Evolutionary conservation across 2,113 vertebrate species (phyloP), one percentile per base, ranked within the genome.

Genomic region (Paradisaea rubra): DNA sequence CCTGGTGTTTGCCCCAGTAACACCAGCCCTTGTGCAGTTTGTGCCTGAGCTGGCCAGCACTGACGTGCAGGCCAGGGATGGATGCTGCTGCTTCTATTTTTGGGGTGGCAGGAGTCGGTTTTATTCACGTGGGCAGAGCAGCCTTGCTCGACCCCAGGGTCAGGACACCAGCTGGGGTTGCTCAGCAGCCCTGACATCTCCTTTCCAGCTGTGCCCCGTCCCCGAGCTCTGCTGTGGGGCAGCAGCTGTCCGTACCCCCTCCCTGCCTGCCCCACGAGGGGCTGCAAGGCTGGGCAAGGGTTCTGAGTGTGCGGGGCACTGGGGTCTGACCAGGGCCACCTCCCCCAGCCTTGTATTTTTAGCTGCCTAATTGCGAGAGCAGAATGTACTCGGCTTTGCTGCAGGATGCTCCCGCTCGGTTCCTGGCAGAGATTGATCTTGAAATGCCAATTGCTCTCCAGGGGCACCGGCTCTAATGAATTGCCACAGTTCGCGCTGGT

Each of bases 381-480:
- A 94, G 96, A 95, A 95, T 92, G 93, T 96, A 53, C 88, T 83
- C 63, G 1, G 77, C 76, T 87, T 89, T 96, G 89, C 95, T 91
- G 91, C 92, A 97, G 91, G 95, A 94, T 95, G 91, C 92, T 92
- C 91, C 85, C 1, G 53, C 96, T 90, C 41, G 11, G 78, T 78
- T 95, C 80, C 93, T 96, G 93, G 95, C 92, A 96, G 95, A 95
- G 94, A 95, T 91, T 94, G 95, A 96, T 97, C 94, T 96, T 3
- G 27, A 97, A 97, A 97, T 97, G 96, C 95, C 96, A 97, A 86
- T 93, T 94, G 93, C 83, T 96, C 94, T 95, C 96, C 93, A 91
- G 96, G 92, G 96, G 92, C 74, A 1, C 94, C 1, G 39, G 72
- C 71, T 96, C 65, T 93, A 96, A 94, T 86, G 91, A 96, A 96